phyloP scores from a whole-genome alignment of 2,113 vertebrate genomes.

The Trogon surrucura region DNA sequence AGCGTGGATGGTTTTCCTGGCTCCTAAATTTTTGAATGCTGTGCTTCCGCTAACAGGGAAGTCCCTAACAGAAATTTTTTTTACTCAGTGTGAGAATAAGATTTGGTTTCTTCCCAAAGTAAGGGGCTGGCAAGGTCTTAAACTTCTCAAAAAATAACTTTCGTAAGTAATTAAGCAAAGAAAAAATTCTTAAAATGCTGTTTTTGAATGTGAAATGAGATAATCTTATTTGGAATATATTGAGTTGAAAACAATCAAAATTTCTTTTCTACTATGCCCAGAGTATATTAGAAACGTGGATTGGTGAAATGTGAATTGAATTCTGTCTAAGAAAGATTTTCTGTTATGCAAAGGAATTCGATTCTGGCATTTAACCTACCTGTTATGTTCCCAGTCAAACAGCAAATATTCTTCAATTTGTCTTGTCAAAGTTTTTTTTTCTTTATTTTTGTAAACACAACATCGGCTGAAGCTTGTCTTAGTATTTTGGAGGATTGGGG shows the following conservation, averaged over 20 bases:
- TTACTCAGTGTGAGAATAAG: not conserved
- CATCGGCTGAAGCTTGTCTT: not conserved
- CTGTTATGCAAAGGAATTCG: not conserved
- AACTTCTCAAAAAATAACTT: not conserved
- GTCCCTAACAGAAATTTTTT: not conserved
- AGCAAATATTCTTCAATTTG: not conserved
- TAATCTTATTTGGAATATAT: not conserved
- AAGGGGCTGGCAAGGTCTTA: not conserved
- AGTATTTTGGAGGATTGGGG: not conserved
- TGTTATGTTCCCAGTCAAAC: not conserved
- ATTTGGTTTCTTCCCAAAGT: fast-evolving
- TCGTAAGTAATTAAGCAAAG: not conserved
- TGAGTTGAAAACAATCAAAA: not conserved
- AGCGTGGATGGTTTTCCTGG: not conserved
- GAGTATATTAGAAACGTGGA: not conserved
- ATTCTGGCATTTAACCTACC: not conserved
- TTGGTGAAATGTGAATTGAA: not conserved
- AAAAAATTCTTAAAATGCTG: not conserved
- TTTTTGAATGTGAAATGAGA: not conserved
- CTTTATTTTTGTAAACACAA: not conserved
- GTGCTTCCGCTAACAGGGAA: not conserved
- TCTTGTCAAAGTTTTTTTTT: not conserved
- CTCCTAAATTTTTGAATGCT: not conserved
- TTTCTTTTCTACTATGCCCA: not conserved
- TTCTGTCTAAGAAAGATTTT: not conserved